Conservation (phyloP, 2,888 invertebrate genomes). For the Lasius platythorax region DNA sequence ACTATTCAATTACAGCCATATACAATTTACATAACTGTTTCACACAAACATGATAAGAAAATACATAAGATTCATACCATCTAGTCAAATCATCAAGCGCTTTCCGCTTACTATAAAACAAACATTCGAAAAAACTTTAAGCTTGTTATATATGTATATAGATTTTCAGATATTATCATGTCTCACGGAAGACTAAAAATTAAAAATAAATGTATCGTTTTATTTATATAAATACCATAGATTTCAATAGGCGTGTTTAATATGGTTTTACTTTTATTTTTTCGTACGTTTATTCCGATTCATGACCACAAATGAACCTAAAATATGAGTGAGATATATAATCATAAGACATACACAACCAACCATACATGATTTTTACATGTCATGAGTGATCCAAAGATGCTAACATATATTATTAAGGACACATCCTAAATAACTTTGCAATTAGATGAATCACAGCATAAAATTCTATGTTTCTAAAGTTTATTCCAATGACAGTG, state of each 20-base stretch:
- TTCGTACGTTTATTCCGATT: neutral
- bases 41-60: neutral
- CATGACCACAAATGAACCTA: neutral
- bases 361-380: slow-evolving; percentile 7
- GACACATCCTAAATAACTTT: slow-evolving; percentile 4
- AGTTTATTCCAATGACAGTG: slow-evolving; percentile 23
- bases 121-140: neutral
- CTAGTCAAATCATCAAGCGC: neutral
- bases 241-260: neutral
- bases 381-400: slow-evolving; percentile 3
- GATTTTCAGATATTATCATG: neutral
- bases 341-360: neutral
- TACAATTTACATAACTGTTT: slow-evolving; percentile 1
- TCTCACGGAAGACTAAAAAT: neutral
- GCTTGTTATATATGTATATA: neutral
- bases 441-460: slow-evolving; percentile 2
- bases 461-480: slow-evolving; percentile 14
- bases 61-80: neutral
- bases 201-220: neutral
- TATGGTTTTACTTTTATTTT: neutral
- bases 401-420: slow-evolving; percentile 13
- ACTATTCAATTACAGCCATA: slow-evolving; percentile 33
- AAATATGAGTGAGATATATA: neutral
- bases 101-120: neutral
- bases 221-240: neutral